These are phyloP conservation scores for Asteroscopus sphinx DNA, from an alignment of 2,888 invertebrate genomes.

Conservation along the genomic window DNA sequence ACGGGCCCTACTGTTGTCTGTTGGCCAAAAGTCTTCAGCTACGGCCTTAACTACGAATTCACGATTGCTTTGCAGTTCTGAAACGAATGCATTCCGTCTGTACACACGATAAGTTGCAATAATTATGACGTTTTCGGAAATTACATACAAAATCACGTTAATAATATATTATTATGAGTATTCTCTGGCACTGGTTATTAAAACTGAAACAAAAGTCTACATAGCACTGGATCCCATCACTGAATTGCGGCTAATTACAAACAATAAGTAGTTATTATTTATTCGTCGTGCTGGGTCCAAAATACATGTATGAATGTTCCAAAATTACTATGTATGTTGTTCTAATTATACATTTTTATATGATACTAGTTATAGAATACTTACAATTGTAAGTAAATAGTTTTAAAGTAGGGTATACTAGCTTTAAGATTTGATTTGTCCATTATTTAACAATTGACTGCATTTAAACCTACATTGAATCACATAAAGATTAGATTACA, in stretches of 20 bases:
- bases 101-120: neutral
- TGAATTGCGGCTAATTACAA: constrained; percentile 27
- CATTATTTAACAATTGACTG: constrained; percentile 53
- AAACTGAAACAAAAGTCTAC: constrained; percentile 43
- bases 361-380: constrained; percentile 60
- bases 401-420: constrained; percentile 53
- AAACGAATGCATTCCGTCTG: too few relatives aligned
- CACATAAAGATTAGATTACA: constrained; percentile 17
- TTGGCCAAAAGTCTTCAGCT: too few relatives aligned
- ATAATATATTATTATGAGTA: constrained; percentile 10
- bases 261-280: constrained; percentile 36
- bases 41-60: too few relatives aligned
- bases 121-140: constrained; percentile 13
- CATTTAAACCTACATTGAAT: constrained; percentile 56
- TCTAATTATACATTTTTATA: constrained; percentile 64
- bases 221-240: constrained; percentile 61
- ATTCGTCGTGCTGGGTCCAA: constrained; percentile 60
- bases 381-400: constrained; percentile 51
- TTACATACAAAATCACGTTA: neutral
- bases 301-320: constrained; percentile 52
- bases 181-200: constrained; percentile 50
- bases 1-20: too few relatives aligned
- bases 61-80: too few relatives aligned
- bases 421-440: constrained; percentile 60
- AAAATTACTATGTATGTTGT: constrained; percentile 59